phyloP scores from a whole-genome alignment of 2,797 vertebrate species.

The Oreonectes daqikongensis region DNA sequence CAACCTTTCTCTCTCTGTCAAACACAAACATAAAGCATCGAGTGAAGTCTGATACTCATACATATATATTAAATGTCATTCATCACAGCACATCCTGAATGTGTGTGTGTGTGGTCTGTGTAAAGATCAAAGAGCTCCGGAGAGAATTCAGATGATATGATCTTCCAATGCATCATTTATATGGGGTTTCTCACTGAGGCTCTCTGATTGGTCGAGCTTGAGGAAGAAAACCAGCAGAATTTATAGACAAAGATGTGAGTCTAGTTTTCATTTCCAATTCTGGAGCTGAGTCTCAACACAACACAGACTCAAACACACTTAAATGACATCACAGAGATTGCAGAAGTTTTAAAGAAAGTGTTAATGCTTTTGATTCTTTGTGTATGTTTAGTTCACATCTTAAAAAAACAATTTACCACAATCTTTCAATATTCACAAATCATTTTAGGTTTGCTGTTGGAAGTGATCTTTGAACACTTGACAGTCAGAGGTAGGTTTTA shows the following conservation, averaged over 20 bases:
- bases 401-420: not conserved
- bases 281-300: not conserved
- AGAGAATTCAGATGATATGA: conserved; percentile 49
- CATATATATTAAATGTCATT: conserved; percentile 59
- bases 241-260: conserved; percentile 24
- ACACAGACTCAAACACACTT: not conserved
- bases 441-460: not conserved
- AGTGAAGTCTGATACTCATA: conserved; percentile 53
- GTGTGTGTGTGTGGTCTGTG: conserved; percentile 49
- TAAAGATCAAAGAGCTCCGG: conserved; percentile 51
- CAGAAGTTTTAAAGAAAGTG: too few species aligned
- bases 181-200: conserved; percentile 27
- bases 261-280: conserved; percentile 24
- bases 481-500: conserved; percentile 1
- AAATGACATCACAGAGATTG: not conserved
- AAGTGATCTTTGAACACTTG: conserved; percentile 12
- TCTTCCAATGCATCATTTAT: conserved; percentile 53
- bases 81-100: conserved; percentile 50
- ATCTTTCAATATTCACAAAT: not conserved
- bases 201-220: conserved; percentile 41
- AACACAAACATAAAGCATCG: conserved; percentile 35
- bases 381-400: not conserved
- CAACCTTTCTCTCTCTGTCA: conserved; percentile 6
- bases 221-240: conserved; percentile 20
- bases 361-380: not conserved